Evolutionary conservation across 2,888 invertebrate species (phyloP).

Genomic region (Apodemia mormo): DNA sequence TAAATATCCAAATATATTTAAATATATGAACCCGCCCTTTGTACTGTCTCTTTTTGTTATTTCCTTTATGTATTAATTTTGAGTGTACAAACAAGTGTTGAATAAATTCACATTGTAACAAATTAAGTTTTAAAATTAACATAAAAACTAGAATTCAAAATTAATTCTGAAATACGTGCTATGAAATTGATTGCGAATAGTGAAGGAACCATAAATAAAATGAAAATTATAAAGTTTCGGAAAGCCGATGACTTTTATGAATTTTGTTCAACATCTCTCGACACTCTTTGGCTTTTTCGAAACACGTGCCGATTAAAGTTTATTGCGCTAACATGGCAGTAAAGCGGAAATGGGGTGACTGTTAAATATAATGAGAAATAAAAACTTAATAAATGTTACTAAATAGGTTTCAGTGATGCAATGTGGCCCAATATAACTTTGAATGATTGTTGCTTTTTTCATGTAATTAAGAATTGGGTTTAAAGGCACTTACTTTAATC

Average conservation of each 20-base stretch:
- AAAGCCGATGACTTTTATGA: slow-evolving; percentile 22
- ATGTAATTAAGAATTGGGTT: background rate
- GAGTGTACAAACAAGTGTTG: no score
- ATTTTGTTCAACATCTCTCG: slow-evolving; percentile 30
- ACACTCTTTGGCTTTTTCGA: slow-evolving; percentile 49
- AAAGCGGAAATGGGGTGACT: slow-evolving; percentile 9
- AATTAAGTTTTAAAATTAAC: no score
- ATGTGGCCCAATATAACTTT: background rate
- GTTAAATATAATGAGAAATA: slow-evolving; percentile 13
- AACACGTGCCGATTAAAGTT: slow-evolving; percentile 38
- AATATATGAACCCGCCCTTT: no score
- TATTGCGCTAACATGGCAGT: slow-evolving; percentile 8
- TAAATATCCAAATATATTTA: no score
- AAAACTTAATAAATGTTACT: background rate
- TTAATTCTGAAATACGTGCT: no score
- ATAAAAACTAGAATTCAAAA: no score
- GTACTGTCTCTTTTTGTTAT: no score
- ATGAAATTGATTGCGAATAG: background rate
- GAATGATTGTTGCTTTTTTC: background rate
- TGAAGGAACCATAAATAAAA: background rate
- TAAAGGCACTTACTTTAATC: background rate
- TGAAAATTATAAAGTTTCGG: background rate
- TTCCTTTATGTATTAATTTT: no score
- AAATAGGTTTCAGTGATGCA: background rate
- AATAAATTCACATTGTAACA: no score